Base-by-base conservation (phyloP, 2,113 vertebrate species). In the Corynorhinus townsendii region DNA sequence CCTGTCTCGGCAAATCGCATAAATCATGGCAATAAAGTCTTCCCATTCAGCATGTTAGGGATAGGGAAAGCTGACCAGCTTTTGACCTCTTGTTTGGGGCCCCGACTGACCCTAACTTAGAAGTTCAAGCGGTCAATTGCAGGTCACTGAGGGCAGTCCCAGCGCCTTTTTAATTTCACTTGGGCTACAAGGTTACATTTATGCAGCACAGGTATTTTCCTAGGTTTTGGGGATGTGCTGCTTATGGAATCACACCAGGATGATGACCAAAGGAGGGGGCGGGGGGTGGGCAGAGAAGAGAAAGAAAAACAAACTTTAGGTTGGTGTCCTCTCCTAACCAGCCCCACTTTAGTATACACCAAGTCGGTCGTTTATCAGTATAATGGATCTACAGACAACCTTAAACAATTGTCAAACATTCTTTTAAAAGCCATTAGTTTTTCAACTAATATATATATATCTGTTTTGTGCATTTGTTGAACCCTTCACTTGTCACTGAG, bases 61-160 rank as follows among this genome's bases (percentile, higher is more conserved):
- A 97, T 96, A 97, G 97, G 96, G 97, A 97, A 97, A 98, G 98
- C 96, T 99, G 99, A 99, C 99, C 99, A 99, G 98, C 96, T 98
- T 98, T 97, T 99, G 99, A 99, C 99, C 99, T 99, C 98, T 98
- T 98, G 98, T 98, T 99, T 98, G 98, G 98, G 98, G 98, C 98
- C 98, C 98, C 98, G 97, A 73, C 97, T 99, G 99, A 99, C 99
- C 99, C 98, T 97, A 98, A 98, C 98, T 98, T 98, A 97, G 97
- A 98, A 99, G 99, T 99, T 99, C 99, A 99, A 98, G 98, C 97
- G 91, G 99, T 99, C 99, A 99, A 99, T 99, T 99, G 98, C 98
- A 98, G 99, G 99, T 99, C 99, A 99, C 95, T 1, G 76, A 91
- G 97, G 97, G 98, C 98, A 98, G 97, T 97, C 97, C 95, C 92